These are phyloP conservation scores for Drosophila birchii DNA, from an alignment of 2,888 invertebrate genomes.

Conservation along the genomic window DNA sequence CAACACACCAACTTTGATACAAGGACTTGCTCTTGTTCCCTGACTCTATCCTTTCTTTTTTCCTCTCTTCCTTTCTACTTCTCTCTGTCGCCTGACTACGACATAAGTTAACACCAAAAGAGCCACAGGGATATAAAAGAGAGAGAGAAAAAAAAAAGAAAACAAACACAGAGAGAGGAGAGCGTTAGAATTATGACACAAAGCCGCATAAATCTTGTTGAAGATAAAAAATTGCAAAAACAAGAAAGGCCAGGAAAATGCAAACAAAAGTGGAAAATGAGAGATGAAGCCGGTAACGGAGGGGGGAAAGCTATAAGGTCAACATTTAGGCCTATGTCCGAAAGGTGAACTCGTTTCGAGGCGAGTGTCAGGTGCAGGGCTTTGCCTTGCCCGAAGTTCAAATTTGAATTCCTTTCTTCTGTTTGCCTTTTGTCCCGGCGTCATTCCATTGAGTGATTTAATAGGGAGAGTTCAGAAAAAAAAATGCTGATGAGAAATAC, in stretches of 20 bases:
- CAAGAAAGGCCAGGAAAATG: conserved; percentile 30
- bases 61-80: background rate
- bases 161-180: conserved; percentile 1
- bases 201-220: conserved; percentile 73
- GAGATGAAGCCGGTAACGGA: conserved; percentile 2
- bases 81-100: conserved; percentile 22
- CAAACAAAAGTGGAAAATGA: conserved; percentile 14
- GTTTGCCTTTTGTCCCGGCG: conserved; percentile 15
- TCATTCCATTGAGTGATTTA: conserved; percentile 62
- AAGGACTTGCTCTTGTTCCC: background rate
- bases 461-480: conserved; percentile 13
- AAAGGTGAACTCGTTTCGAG: conserved; percentile 39
- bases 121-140: conserved; percentile 7
- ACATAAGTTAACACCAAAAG: conserved; percentile 51
- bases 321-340: conserved; percentile 44
- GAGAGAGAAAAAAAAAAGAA: background rate
- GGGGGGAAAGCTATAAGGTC: conserved; percentile 31
- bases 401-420: conserved; percentile 44
- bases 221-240: conserved; percentile 69
- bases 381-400: background rate
- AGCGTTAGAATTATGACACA: conserved; percentile 70
- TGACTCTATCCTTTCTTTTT: background rate
- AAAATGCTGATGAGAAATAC: conserved; percentile 13
- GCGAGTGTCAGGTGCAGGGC: conserved; percentile 34
- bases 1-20: background rate